phyloP scores from a whole-genome alignment of 2,797 vertebrate genomes.

The Tragelaphus eurycerus region DNA sequence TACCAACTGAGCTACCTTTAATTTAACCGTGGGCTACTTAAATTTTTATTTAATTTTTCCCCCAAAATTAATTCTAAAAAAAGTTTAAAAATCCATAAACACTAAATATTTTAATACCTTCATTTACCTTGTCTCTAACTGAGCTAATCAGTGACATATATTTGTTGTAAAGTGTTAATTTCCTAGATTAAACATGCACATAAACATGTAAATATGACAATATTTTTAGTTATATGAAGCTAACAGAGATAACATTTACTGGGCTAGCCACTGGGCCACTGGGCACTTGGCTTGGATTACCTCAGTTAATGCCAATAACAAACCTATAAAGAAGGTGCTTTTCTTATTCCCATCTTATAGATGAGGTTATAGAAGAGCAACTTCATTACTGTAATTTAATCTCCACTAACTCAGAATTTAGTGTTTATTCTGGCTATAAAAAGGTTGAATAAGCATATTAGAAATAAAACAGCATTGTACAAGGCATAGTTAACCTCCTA shows the following conservation, averaged over 20 bases:
- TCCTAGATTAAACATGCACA: conserved; percentile 42
- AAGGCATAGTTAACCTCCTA: background rate
- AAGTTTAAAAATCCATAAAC: background rate
- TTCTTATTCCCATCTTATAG: conserved; percentile 48
- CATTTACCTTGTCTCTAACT: conserved; percentile 40
- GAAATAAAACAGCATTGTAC: conserved; percentile 19
- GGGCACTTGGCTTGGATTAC: conserved; percentile 35
- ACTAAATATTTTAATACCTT: conserved; percentile 56
- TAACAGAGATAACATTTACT: conserved; percentile 65
- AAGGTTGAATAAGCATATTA: conserved; percentile 57
- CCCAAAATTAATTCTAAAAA: conserved; percentile 4
- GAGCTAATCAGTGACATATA: conserved; percentile 37
- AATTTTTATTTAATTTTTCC: conserved; percentile 5
- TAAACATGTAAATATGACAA: conserved; percentile 41
- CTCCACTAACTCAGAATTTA: conserved; percentile 30
- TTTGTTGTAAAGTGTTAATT: conserved; percentile 46
- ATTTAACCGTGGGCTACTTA: background rate
- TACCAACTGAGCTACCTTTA: background rate
- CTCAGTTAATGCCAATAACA: conserved; percentile 44
- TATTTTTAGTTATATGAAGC: conserved; percentile 14
- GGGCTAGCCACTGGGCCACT: background rate
- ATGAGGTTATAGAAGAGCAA: conserved; percentile 48
- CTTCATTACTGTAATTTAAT: conserved; percentile 60
- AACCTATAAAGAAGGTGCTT: conserved; percentile 10
- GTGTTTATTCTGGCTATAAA: conserved; percentile 47